phyloP scores from a whole-genome alignment of 2,113 vertebrate genomes.

The Columbina picui region DNA sequence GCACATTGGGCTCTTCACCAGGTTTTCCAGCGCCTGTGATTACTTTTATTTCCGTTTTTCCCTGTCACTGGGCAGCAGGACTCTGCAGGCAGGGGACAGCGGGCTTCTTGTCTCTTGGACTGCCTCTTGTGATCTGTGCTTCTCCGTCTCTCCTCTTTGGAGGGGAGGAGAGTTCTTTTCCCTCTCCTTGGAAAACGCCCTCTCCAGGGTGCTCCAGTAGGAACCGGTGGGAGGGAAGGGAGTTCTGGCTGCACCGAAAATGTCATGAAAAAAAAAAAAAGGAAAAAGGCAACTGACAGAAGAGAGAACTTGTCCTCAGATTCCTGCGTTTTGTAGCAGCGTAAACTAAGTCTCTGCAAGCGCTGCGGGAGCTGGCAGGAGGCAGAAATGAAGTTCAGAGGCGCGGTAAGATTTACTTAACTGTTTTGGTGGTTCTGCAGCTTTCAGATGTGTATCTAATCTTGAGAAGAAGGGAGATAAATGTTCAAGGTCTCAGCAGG shows the following conservation, averaged over 20 bases:
- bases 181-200: constrained; percentile 12
- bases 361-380: not conserved
- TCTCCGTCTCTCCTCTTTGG: not conserved
- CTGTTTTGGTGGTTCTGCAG: not conserved
- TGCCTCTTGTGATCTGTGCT: not conserved
- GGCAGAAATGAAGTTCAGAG: constrained; percentile 71
- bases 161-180: constrained; percentile 29
- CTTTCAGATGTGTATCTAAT: not conserved
- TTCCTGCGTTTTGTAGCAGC: constrained; percentile 20
- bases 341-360: not conserved
- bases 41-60: constrained; percentile 40
- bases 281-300: constrained; percentile 40
- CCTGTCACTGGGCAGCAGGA: not conserved
- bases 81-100: not conserved
- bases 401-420: constrained; percentile 49
- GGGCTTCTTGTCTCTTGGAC: not conserved
- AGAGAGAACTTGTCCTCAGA: constrained; percentile 44
- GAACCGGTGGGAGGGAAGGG: constrained; percentile 66
- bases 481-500: not conserved
- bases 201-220: constrained; percentile 50
- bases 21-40: constrained; percentile 35
- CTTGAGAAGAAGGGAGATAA: not conserved
- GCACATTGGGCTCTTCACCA: constrained; percentile 22
- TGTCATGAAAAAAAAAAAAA: constrained; percentile 24
- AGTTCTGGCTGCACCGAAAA: constrained; percentile 40